Evolutionary conservation across 2,888 invertebrate genomes (phyloP).

Genomic region (Cryptocheilus praepositus): DNA sequence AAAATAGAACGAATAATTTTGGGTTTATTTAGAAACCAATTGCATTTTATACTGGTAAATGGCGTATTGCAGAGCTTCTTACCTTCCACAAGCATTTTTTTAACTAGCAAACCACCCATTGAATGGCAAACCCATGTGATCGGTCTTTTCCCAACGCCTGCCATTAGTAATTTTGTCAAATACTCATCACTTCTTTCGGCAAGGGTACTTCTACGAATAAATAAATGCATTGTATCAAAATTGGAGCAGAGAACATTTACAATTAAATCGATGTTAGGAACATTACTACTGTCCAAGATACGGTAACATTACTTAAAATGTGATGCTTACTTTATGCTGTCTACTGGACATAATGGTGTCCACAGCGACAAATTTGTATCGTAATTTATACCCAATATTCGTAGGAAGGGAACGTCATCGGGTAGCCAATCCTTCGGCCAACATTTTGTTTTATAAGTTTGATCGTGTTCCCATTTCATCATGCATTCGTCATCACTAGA

Average conservation of each 20-base stretch:
- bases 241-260: not conserved
- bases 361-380: constrained; percentile 90
- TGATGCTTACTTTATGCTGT: constrained; percentile 73
- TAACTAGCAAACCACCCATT: constrained; percentile 95
- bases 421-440: constrained; percentile 98
- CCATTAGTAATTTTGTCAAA: constrained; percentile 80
- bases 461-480: constrained; percentile 56
- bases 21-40: not conserved
- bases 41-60: not conserved
- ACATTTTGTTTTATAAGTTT: constrained; percentile 81
- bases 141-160: constrained; percentile 88
- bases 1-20: not conserved
- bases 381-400: constrained; percentile 92
- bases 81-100: constrained; percentile 86
- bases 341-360: constrained; percentile 83
- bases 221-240: constrained; percentile 16
- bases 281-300: not conserved
- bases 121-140: constrained; percentile 96
- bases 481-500: constrained; percentile 60
- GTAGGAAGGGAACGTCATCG: constrained; percentile 83
- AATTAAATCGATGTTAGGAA: not conserved
- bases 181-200: constrained; percentile 82
- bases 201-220: constrained; percentile 76
- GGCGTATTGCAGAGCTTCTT: constrained; percentile 21
- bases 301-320: not conserved